Percentiles rank a stretch among this genome's conserved stretches.
These are phyloP conservation scores for Noctilio leporinus DNA, from an alignment of 2,113 vertebrate species.

Conservation along the genomic window DNA sequence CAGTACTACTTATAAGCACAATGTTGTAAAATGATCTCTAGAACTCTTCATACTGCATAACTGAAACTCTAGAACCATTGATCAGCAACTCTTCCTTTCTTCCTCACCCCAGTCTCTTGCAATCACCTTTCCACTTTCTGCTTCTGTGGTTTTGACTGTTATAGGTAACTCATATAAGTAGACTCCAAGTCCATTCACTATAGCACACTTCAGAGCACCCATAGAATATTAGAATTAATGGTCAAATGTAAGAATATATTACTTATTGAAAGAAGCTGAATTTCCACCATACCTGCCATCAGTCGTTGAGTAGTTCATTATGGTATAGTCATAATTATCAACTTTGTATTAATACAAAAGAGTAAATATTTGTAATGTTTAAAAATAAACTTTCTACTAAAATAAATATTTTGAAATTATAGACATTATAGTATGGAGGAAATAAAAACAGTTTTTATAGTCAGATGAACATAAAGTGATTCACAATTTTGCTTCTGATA, in stretches of 20 bases:
- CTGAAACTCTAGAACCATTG: neutral
- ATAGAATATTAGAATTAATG: neutral
- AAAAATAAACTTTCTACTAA: neutral
- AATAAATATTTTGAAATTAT: neutral
- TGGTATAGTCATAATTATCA: neutral
- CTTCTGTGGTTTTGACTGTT: neutral
- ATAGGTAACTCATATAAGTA: neutral
- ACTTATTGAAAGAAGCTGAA: neutral
- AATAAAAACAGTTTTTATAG: neutral
- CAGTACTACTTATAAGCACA: neutral
- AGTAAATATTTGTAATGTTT: neutral
- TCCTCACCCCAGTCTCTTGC: rapidly evolving
- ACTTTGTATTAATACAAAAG: neutral
- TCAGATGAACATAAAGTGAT: neutral
- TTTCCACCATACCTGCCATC: neutral
- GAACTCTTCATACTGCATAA: neutral
- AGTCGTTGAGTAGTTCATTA: neutral
- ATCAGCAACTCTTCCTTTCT: neutral
- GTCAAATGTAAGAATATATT: neutral
- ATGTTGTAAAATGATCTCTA: neutral
- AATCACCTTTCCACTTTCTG: neutral
- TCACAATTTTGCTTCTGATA: neutral
- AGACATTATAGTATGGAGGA: neutral
- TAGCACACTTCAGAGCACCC: neutral
- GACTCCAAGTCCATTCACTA: neutral